Percentiles rank a stretch among this genome's conserved stretches.
phyloP scores from a whole-genome alignment of 2,113 vertebrate species.

The Elachura formosa region DNA sequence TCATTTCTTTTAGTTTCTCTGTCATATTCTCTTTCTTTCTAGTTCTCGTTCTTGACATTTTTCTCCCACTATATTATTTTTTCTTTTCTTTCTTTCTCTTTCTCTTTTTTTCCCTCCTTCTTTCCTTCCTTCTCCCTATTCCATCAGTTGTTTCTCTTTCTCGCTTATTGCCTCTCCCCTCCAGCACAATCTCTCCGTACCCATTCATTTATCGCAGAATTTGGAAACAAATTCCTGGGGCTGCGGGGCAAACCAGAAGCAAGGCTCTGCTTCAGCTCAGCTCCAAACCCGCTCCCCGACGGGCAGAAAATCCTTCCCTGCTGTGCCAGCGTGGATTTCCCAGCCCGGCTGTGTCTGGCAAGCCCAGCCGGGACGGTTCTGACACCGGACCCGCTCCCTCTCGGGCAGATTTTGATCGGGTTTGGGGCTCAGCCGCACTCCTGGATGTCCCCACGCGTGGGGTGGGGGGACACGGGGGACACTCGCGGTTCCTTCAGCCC shows the following conservation, averaged over 20 bases:
- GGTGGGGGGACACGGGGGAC: no score
- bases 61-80: no score
- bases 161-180: background rate
- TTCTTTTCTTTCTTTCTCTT: no score
- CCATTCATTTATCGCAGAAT: background rate
- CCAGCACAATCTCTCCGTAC: no score
- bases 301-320: background rate
- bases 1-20: background rate
- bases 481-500: background rate
- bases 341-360: fast-evolving
- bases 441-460: background rate
- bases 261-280: background rate
- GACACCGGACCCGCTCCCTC: background rate
- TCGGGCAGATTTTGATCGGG: background rate
- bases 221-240: background rate
- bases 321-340: background rate
- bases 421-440: background rate
- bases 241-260: background rate
- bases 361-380: background rate
- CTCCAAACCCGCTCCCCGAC: background rate
- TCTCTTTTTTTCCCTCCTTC: fast-evolving
- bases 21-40: background rate
- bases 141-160: background rate
- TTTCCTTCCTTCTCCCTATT: background rate
- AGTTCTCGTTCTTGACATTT: background rate